Conservation (phyloP, 2,888 invertebrate genomes). For the Himalopsyche anomala region DNA sequence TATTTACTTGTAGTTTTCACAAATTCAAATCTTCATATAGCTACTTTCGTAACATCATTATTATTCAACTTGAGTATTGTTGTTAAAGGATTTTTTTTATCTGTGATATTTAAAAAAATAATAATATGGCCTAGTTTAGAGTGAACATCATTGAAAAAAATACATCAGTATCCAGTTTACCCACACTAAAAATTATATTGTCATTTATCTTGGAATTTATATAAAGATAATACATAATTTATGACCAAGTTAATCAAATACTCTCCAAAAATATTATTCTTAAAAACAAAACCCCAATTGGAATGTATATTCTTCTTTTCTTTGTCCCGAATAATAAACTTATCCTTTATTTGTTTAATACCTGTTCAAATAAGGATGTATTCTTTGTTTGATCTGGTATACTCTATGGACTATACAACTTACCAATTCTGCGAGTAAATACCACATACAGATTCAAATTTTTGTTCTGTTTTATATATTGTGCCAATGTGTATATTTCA, state of each 20-base stretch:
- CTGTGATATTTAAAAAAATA: too few species aligned
- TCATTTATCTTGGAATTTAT: too few species aligned
- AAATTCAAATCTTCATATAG: too few species aligned
- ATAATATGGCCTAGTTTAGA: too few species aligned
- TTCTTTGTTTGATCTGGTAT: conserved; percentile 11
- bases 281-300: neutral
- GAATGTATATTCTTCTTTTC: conserved; percentile 15
- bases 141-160: too few species aligned
- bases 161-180: too few species aligned
- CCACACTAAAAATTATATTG: too few species aligned
- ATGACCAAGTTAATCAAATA: neutral
- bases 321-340: neutral
- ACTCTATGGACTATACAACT: conserved; percentile 31
- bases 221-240: too few species aligned
- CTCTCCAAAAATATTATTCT: neutral
- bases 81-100: too few species aligned
- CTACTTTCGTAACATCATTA: too few species aligned
- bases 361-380: conserved; percentile 38
- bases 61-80: too few species aligned
- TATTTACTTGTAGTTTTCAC: too few species aligned
- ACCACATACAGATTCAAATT: conserved; percentile 6
- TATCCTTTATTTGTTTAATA: conserved; percentile 24
- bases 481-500: neutral
- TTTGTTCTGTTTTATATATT: neutral
- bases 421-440: conserved; percentile 36